These are phyloP conservation scores for Trichacis sp. DNA, from an alignment of 2,888 invertebrate genomes.

Conservation along the genomic window DNA sequence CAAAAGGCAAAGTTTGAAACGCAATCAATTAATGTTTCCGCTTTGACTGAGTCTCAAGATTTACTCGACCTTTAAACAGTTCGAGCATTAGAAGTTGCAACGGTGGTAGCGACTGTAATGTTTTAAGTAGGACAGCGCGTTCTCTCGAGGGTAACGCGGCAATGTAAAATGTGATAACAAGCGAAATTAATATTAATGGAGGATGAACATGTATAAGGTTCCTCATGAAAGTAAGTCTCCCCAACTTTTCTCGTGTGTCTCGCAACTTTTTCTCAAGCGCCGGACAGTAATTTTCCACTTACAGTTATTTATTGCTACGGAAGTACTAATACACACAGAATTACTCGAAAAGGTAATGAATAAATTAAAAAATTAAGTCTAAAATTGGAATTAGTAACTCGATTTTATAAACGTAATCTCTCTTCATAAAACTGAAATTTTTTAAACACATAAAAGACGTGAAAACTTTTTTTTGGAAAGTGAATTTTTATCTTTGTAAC, in stretches of 20 bases:
- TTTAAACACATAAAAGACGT: too few relatives aligned
- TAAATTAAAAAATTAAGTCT: too few relatives aligned
- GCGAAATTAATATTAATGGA: slow-evolving; percentile 58
- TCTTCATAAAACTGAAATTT: too few relatives aligned
- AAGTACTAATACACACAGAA: too few relatives aligned
- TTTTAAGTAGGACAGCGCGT: slow-evolving; percentile 32
- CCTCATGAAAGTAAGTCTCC: slow-evolving; percentile 41
- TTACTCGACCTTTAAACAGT: slow-evolving; percentile 22
- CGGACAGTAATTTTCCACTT: too few relatives aligned
- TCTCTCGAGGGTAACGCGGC: slow-evolving; percentile 18
- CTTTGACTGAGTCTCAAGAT: slow-evolving; percentile 17
- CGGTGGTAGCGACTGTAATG: slow-evolving; percentile 27
- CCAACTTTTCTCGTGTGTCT: slow-evolving; percentile 36
- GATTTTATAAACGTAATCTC: too few relatives aligned
- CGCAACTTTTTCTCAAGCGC: background rate
- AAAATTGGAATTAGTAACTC: too few relatives aligned
- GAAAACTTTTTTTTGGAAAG: too few relatives aligned
- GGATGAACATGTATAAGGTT: slow-evolving; percentile 38
- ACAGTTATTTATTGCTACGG: too few relatives aligned
- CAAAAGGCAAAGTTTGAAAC: too few relatives aligned
- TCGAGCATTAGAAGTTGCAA: slow-evolving; percentile 21
- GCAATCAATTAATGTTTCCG: slow-evolving; percentile 31
- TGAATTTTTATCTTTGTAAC: too few relatives aligned
- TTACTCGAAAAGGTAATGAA: too few relatives aligned
- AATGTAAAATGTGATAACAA: slow-evolving; percentile 50